phyloP scores from a whole-genome alignment of 1,140 invertebrate species.

The Marisa cornuarietis region DNA sequence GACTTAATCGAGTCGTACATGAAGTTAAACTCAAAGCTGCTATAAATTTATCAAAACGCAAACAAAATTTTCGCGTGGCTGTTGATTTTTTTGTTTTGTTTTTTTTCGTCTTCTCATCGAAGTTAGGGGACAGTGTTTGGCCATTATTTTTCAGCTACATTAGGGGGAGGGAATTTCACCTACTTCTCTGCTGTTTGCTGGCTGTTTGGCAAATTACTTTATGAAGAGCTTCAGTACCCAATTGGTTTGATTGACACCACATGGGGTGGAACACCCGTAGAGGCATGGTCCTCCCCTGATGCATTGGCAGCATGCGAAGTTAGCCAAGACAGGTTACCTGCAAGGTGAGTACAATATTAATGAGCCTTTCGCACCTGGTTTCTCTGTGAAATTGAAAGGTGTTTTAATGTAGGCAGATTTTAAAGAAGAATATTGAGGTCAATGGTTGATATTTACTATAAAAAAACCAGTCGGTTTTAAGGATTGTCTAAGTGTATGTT shows the following conservation, averaged over 20 bases:
- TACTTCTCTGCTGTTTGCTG: conserved; percentile 59
- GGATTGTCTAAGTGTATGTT: too few relatives aligned
- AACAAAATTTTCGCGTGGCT: too few relatives aligned
- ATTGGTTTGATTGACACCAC: conserved; percentile 51
- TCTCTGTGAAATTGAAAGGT: not conserved
- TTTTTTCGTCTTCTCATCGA: too few relatives aligned
- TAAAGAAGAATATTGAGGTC: not conserved
- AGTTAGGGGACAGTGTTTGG: too few relatives aligned
- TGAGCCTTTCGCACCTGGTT: not conserved
- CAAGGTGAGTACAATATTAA: not conserved
- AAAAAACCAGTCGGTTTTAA: too few relatives aligned
- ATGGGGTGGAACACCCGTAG: conserved; percentile 55
- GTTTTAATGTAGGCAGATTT: not conserved
- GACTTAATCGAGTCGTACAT: too few relatives aligned
- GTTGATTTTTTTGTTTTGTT: too few relatives aligned
- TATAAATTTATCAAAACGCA: too few relatives aligned
- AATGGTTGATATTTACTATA: too few relatives aligned
- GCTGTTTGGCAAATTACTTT: conserved; percentile 50
- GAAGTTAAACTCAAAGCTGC: too few relatives aligned
- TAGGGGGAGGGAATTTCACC: conserved; percentile 30
- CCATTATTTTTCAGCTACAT: conserved; percentile 4
- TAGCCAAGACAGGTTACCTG: too few relatives aligned
- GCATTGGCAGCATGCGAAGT: conserved; percentile 41
- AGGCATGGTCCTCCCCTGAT: conserved; percentile 53
- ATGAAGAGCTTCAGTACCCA: conserved; percentile 39